Percentiles rank a stretch among this genome's conserved stretches.
phyloP scores from a whole-genome alignment of 2,113 vertebrate species.

The Morone saxatilis region DNA sequence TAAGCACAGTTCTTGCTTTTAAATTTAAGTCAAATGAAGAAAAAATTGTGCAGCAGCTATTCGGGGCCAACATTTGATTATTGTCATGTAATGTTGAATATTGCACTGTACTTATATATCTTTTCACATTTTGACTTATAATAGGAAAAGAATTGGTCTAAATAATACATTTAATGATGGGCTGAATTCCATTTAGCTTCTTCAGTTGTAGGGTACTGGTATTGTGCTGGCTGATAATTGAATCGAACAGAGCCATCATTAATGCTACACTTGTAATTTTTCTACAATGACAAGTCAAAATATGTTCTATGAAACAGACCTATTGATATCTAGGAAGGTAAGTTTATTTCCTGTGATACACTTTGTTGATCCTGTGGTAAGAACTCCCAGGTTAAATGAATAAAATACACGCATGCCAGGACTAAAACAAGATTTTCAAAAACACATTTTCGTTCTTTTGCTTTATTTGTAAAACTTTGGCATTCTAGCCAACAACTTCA shows the following conservation, averaged over 20 bases:
- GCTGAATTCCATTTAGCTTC: neutral
- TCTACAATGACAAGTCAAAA: neutral
- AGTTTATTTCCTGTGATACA: neutral
- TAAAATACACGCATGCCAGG: neutral
- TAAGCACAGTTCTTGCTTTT: neutral
- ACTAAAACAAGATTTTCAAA: neutral
- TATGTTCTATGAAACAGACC: neutral
- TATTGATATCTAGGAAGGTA: neutral
- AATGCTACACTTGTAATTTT: no score
- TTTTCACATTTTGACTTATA: neutral
- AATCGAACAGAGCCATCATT: neutral
- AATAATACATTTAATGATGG: neutral
- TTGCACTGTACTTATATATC: neutral
- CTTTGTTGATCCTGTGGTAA: neutral
- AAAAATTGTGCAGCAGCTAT: neutral
- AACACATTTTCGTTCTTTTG: conserved; percentile 19
- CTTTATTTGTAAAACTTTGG: conserved; percentile 81
- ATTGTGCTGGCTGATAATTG: neutral
- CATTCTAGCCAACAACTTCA: conserved; percentile 66
- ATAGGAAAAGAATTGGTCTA: neutral
- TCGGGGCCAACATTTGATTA: neutral
- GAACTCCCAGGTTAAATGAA: neutral
- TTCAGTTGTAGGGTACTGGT: no score
- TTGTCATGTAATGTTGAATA: neutral
- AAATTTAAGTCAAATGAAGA: neutral